These are phyloP conservation scores for Ageneiosus marmoratus DNA, from an alignment of 2,113 vertebrate species.

Conservation along the genomic window DNA sequence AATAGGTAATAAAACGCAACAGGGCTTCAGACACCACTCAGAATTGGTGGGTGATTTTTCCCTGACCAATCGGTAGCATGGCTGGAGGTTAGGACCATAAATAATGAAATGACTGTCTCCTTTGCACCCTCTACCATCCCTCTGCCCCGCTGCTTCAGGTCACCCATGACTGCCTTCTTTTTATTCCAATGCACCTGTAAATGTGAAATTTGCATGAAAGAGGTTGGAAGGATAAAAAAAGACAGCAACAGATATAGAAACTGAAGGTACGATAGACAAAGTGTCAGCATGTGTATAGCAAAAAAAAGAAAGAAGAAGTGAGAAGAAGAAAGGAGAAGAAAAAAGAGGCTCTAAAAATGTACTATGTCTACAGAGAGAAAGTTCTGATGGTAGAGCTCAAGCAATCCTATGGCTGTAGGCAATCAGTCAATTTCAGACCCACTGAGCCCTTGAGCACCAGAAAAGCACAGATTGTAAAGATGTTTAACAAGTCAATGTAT, in stretches of 20 bases:
- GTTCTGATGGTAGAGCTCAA: slow-evolving; percentile 71
- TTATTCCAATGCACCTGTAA: slow-evolving; percentile 25
- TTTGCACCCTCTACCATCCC: slow-evolving; percentile 1
- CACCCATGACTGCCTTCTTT: slow-evolving; percentile 46
- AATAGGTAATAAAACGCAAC: slow-evolving; percentile 74
- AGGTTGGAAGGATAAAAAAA: slow-evolving; percentile 7
- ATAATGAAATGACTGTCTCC: slow-evolving; percentile 66
- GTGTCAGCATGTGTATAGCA: neutral
- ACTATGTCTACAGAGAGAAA: slow-evolving; percentile 61
- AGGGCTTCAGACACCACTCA: slow-evolving; percentile 61
- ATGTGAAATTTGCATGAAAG: neutral
- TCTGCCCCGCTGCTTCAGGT: slow-evolving; percentile 43
- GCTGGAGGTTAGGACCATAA: slow-evolving; percentile 72
- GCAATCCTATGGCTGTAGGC: slow-evolving; percentile 74
- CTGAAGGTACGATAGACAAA: slow-evolving; percentile 17
- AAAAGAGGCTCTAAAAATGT: slow-evolving; percentile 71
- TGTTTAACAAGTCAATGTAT: slow-evolving; percentile 76
- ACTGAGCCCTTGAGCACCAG: slow-evolving; percentile 66
- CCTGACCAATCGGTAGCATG: slow-evolving; percentile 65
- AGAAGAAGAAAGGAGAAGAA: slow-evolving; percentile 13
- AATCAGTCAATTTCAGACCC: slow-evolving; percentile 79
- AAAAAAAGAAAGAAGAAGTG: slow-evolving; percentile 24
- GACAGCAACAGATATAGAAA: slow-evolving; percentile 13
- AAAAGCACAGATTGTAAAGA: slow-evolving; percentile 69
- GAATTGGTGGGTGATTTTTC: slow-evolving; percentile 58